Conservation (phyloP, 2,888 invertebrate species). For the Lycaena phlaeas region DNA sequence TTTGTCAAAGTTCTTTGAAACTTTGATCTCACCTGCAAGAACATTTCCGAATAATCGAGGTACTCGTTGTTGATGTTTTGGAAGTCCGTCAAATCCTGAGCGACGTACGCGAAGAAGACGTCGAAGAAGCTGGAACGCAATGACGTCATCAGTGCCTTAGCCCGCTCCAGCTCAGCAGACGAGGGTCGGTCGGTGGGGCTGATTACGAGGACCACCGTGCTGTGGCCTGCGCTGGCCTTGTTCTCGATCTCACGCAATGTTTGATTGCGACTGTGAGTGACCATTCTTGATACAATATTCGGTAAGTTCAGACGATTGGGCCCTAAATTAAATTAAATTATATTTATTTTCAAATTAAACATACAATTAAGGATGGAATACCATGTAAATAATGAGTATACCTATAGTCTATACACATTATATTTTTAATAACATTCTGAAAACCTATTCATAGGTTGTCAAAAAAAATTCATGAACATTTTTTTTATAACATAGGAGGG, state of each 20-base stretch:
- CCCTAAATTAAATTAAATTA: conserved; percentile 49
- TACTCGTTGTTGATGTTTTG: conserved; percentile 58
- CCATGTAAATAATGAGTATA: too few species aligned
- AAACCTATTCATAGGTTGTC: too few species aligned
- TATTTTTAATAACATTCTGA: too few species aligned
- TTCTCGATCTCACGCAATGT: conserved; percentile 42
- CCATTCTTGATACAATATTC: conserved; percentile 57
- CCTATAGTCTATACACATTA: too few species aligned
- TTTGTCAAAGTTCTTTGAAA: too few species aligned
- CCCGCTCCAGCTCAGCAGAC: conserved; percentile 46
- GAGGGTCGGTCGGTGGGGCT: conserved; percentile 62
- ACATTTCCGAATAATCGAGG: conserved; percentile 62
- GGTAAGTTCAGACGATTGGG: conserved; percentile 65
- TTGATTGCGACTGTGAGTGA: conserved; percentile 56
- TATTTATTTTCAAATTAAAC: too few species aligned
- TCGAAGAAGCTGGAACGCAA: conserved; percentile 64
- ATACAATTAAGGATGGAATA: too few species aligned
- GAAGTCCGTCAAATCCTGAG: conserved; percentile 52
- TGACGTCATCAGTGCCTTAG: conserved; percentile 49
- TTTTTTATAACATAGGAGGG: too few species aligned
- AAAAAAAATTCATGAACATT: too few species aligned
- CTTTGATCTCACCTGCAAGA: conserved; percentile 38
- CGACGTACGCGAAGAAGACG: conserved; percentile 66
- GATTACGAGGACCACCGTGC: conserved; percentile 66
- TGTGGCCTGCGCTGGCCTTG: conserved; percentile 45